A percentile compares a stretch with the other conserved stretches of the same genome.
Conservation (phyloP, 2,797 vertebrate species). For the Myotis myotis region DNA sequence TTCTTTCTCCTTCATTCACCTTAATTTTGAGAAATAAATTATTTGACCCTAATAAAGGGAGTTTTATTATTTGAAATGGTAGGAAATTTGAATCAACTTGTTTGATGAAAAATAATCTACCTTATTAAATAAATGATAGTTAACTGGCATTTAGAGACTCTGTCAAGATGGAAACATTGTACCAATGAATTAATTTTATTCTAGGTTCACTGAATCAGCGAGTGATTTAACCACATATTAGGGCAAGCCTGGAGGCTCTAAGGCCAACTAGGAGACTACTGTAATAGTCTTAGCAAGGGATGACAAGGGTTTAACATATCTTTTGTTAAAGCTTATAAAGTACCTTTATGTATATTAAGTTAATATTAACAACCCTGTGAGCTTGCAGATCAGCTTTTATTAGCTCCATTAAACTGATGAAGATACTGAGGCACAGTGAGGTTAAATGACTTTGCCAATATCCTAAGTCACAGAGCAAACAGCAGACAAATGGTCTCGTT, state of each 20-base stretch:
- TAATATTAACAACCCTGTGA: neutral
- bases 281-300: neutral
- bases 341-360: neutral
- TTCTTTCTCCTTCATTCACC: neutral
- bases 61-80: neutral
- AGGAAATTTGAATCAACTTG: slow-evolving; percentile 14
- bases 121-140: neutral
- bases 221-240: slow-evolving; percentile 3
- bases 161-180: neutral
- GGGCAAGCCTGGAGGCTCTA: neutral
- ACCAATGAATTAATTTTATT: slow-evolving; percentile 47
- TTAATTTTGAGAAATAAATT: slow-evolving; percentile 23
- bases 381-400: neutral
- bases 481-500: neutral
- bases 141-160: slow-evolving; percentile 34
- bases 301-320: neutral
- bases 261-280: neutral
- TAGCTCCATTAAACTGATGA: neutral
- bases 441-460: neutral
- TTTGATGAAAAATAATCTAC: slow-evolving; percentile 38
- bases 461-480: neutral
- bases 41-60: neutral
- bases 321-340: neutral
- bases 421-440: neutral
- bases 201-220: neutral